These are phyloP conservation scores for Formica aserva DNA, from an alignment of 2,888 invertebrate genomes.

Conservation along the genomic window DNA sequence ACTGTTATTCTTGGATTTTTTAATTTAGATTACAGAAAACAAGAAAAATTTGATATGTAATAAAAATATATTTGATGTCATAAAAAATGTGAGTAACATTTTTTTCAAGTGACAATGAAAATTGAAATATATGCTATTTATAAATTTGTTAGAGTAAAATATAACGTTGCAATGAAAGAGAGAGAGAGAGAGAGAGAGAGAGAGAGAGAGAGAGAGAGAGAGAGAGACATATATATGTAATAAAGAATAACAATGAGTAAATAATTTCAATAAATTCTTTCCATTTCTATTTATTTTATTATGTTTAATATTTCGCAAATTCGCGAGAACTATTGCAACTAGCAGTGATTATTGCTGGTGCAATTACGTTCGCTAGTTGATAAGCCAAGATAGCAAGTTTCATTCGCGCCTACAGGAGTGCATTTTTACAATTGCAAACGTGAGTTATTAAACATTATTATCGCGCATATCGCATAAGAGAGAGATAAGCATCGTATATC, in stretches of 20 bases:
- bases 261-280: neutral
- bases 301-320: neutral
- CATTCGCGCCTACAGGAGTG: neutral
- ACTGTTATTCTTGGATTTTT: neutral
- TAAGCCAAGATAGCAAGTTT: neutral
- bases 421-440: conserved; percentile 35
- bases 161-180: no score
- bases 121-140: neutral
- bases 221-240: neutral
- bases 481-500: conserved; percentile 38
- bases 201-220: neutral
- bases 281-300: neutral
- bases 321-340: neutral
- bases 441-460: conserved; percentile 55
- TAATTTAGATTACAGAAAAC: neutral
- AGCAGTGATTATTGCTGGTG: neutral
- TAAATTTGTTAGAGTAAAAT: no score
- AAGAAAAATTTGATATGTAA: neutral
- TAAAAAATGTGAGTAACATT: neutral
- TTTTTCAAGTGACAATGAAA: conserved; percentile 5
- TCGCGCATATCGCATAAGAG: conserved; percentile 44
- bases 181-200: neutral
- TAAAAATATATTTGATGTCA: neutral
- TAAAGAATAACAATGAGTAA: neutral
- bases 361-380: neutral